These are phyloP conservation scores for Pristiophorus japonicus DNA, from an alignment of 2,113 vertebrate species.

Conservation along the genomic window DNA sequence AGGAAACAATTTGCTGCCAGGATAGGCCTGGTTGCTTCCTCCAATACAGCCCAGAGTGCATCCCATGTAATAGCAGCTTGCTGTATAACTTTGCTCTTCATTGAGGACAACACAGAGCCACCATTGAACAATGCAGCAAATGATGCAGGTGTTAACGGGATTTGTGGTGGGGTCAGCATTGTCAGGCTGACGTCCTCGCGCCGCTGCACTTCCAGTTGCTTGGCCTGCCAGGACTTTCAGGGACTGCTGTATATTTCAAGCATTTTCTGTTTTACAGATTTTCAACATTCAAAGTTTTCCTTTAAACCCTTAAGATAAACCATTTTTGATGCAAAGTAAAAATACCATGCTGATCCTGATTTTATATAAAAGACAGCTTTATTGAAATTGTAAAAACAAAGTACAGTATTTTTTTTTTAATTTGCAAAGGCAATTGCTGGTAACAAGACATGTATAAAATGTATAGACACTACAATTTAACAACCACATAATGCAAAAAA, in stretches of 20 bases:
- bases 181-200: not conserved
- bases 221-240: not conserved
- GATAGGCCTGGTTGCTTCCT: not conserved
- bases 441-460: slow-evolving; percentile 6
- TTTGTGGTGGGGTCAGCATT: not conserved
- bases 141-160: not conserved
- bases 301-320: not conserved
- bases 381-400: slow-evolving; percentile 4
- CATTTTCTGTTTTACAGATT: not conserved
- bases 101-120: not conserved
- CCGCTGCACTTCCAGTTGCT: not conserved
- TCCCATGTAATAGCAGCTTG: not conserved
- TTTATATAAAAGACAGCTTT: slow-evolving; percentile 1
- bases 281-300: not conserved
- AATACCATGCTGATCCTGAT: not conserved
- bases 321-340: not conserved
- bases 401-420: not conserved
- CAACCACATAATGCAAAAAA: too few relatives aligned
- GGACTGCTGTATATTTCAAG: not conserved
- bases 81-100: not conserved
- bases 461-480: not conserved
- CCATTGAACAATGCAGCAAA: not conserved
- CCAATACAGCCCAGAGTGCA: not conserved
- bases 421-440: not conserved
- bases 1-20: not conserved